These are phyloP conservation scores for Setophaga kirtlandii DNA, from an alignment of 2,113 vertebrate genomes.

Conservation along the genomic window DNA sequence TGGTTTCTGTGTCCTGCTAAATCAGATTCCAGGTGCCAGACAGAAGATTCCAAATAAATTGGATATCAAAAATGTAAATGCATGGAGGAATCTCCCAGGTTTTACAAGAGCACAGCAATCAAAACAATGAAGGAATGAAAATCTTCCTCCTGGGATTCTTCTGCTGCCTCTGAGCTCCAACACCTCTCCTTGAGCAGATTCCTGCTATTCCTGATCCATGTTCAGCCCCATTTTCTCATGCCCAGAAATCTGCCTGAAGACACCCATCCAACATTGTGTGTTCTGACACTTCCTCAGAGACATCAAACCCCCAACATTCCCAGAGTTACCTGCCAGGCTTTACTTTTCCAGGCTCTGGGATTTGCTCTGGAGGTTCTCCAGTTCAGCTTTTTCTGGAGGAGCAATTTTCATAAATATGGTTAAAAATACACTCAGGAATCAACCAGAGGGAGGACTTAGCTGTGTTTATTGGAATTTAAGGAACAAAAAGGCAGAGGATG, in stretches of 20 bases:
- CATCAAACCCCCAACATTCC: background rate
- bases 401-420: background rate
- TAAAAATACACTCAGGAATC: background rate
- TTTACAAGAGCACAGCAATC: slow-evolving; percentile 1
- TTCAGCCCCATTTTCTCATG: background rate
- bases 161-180: background rate
- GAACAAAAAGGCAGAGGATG: background rate
- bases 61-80: slow-evolving; percentile 53
- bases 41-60: slow-evolving; percentile 30
- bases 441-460: background rate
- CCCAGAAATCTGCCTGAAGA: background rate
- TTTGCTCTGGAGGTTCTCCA: background rate
- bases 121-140: background rate
- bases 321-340: background rate
- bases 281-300: background rate
- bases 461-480: background rate
- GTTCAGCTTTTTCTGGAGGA: background rate
- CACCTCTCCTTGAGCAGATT: background rate
- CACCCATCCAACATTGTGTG: background rate
- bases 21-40: background rate
- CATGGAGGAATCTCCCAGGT: background rate
- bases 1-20: background rate
- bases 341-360: background rate
- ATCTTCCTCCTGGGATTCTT: slow-evolving; percentile 6
- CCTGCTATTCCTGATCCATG: background rate